A percentile compares a stretch with the other conserved stretches of the same genome.
Conservation (phyloP, 1,140 invertebrate species). For the Asobara japonica region DNA sequence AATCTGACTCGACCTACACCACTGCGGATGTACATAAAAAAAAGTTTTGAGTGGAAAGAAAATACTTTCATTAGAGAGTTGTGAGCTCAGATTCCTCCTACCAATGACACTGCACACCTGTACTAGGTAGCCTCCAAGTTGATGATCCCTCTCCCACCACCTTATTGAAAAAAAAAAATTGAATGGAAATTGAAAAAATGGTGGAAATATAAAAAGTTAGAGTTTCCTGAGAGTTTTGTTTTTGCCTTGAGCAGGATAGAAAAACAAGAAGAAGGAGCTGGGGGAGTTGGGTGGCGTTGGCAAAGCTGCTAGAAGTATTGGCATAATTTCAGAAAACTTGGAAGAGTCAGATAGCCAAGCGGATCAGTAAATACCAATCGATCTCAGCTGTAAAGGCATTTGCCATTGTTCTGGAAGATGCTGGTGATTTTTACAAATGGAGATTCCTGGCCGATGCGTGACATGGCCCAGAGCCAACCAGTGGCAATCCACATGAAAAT, state of each 20-base stretch:
- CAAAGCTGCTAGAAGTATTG: slow-evolving; percentile 6
- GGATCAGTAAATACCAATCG: background rate
- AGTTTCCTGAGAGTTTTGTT: background rate
- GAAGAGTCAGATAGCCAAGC: background rate
- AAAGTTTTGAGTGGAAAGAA: slow-evolving; percentile 3
- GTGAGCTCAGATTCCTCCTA: background rate
- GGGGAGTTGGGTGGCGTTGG: background rate
- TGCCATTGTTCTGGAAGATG: background rate
- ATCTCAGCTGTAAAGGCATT: background rate
- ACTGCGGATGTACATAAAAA: background rate
- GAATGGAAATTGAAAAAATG: too few relatives aligned
- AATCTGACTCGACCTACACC: background rate
- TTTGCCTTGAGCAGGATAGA: too few relatives aligned
- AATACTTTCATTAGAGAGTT: background rate
- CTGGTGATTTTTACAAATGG: background rate
- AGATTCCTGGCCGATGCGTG: background rate
- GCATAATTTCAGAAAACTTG: slow-evolving; percentile 11
- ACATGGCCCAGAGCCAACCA: background rate
- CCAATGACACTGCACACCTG: background rate
- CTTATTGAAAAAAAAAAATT: slow-evolving; percentile 3
- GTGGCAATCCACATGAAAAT: background rate
- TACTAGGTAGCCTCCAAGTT: background rate
- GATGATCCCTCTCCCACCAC: background rate
- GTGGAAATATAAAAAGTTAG: background rate
- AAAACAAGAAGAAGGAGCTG: too few relatives aligned